Evolutionary conservation across 2,888 invertebrate genomes (phyloP).

Genomic region (Cartodere bifasciata): DNA sequence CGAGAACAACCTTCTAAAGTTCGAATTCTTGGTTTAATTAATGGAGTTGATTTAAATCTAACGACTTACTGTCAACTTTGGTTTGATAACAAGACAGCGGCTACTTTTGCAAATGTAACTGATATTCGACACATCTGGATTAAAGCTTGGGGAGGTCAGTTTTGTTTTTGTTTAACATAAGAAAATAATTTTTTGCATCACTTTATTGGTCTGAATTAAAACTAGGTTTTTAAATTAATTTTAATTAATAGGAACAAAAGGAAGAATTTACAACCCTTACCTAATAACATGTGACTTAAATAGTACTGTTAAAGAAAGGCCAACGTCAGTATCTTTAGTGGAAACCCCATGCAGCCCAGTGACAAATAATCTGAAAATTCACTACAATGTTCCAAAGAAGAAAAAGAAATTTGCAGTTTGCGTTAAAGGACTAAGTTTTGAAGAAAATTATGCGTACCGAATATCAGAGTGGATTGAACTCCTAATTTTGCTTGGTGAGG

Average conservation of each 20-base stretch:
- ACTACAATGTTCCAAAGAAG: constrained; percentile 53
- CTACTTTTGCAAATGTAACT: not conserved
- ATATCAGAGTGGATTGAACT: constrained; percentile 87
- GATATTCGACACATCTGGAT: not conserved
- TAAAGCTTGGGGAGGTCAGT: not conserved
- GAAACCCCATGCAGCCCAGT: constrained; percentile 68
- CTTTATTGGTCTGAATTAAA: too few relatives aligned
- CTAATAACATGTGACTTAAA: not conserved
- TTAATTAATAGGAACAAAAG: too few relatives aligned
- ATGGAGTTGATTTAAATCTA: not conserved
- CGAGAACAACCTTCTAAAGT: not conserved
- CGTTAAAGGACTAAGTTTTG: constrained; percentile 63
- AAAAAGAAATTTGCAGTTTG: constrained; percentile 75
- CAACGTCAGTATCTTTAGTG: constrained; percentile 69
- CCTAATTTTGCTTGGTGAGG: constrained; percentile 56
- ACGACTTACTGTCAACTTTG: not conserved
- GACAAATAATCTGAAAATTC: constrained; percentile 64
- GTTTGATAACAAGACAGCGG: not conserved
- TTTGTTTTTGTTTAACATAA: too few relatives aligned
- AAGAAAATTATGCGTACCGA: constrained; percentile 66
- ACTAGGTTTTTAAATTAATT: too few relatives aligned
- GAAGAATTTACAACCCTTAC: too few relatives aligned
- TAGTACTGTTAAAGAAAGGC: constrained; percentile 28
- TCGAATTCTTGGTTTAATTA: not conserved
- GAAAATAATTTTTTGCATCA: too few relatives aligned